Evolutionary conservation across 2,797 vertebrate species (phyloP).

Genomic region (Diceros bicornis): DNA sequence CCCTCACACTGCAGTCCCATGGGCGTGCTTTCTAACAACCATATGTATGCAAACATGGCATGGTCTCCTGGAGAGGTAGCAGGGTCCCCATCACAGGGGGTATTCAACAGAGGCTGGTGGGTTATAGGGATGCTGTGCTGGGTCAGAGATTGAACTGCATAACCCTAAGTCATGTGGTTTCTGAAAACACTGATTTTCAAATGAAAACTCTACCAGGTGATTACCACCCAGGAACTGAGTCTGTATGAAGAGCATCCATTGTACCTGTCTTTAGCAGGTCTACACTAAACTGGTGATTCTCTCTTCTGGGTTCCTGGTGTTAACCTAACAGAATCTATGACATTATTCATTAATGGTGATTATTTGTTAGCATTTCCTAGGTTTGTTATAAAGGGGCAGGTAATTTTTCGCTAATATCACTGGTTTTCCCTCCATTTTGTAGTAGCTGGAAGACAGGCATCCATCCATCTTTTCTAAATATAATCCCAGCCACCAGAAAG

Average conservation of each 20-base stretch:
- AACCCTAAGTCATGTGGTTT: neutral
- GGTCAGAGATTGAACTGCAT: neutral
- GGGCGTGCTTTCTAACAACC: neutral
- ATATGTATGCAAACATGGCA: neutral
- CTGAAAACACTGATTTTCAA: constrained; percentile 29
- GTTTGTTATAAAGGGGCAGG: neutral
- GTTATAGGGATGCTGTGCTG: neutral
- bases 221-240: neutral
- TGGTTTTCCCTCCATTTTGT: neutral
- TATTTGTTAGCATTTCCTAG: neutral
- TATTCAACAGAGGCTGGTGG: neutral
- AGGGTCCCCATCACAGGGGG: neutral
- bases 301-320: neutral
- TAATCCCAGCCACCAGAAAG: neutral
- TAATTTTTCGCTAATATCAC: neutral
- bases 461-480: neutral
- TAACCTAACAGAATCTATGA: neutral
- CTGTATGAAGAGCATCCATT: neutral
- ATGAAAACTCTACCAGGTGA: neutral
- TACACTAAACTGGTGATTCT: accelerated
- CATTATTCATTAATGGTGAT: neutral
- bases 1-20: neutral
- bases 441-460: neutral
- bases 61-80: neutral
- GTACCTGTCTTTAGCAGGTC: neutral